These are phyloP conservation scores for Chirona hameri DNA, from an alignment of 2,888 invertebrate genomes.

Conservation along the genomic window DNA sequence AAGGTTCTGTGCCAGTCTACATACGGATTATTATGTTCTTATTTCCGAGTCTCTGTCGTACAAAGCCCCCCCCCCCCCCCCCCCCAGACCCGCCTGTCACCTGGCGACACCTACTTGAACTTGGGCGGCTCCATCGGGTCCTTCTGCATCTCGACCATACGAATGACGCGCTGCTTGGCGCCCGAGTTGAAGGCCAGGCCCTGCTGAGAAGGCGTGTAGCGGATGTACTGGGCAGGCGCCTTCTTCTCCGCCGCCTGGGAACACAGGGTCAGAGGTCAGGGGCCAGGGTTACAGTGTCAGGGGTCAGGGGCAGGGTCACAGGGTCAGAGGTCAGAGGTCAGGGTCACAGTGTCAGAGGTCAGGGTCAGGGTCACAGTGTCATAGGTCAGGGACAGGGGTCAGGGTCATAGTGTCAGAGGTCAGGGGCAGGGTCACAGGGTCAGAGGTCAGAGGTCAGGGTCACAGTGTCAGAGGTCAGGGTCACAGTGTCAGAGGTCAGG, in stretches of 20 bases:
- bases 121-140: slow-evolving; percentile 99
- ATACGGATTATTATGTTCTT: too few species aligned
- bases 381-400: neutral
- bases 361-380: too few species aligned
- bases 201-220: slow-evolving; percentile 97
- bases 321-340: neutral
- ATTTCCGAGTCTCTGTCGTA: too few species aligned
- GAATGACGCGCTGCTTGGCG: slow-evolving; percentile 94
- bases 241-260: slow-evolving; percentile 81
- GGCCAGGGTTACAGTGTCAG: neutral
- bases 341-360: neutral
- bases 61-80: too few species aligned
- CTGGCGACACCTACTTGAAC: slow-evolving; percentile 59
- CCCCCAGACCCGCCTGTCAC: too few species aligned
- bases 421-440: too few species aligned
- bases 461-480: too few species aligned
- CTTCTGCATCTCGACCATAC: slow-evolving; percentile 87
- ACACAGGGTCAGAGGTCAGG: neutral
- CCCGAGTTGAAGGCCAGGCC: slow-evolving; percentile 91
- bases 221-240: slow-evolving; percentile 92
- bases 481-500: too few species aligned
- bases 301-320: too few species aligned
- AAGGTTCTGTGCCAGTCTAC: too few species aligned
- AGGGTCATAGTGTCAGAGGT: neutral
- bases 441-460: too few species aligned